A percentile compares a stretch with the other conserved stretches of the same genome.
phyloP scores from a whole-genome alignment of 2,113 vertebrate genomes.

The Thunnus thynnus region DNA sequence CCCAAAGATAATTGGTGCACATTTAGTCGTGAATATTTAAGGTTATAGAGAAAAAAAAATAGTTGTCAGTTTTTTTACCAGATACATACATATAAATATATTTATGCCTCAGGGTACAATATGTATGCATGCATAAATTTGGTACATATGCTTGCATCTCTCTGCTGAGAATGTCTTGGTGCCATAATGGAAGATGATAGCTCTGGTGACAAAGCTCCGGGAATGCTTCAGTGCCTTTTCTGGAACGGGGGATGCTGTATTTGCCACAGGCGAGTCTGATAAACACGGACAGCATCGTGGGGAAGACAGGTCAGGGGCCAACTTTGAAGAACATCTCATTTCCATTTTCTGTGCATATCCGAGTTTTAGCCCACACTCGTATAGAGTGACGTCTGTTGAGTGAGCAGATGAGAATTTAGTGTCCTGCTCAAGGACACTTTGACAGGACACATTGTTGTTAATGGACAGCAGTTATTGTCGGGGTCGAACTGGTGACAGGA shows the following conservation, averaged over 20 bases:
- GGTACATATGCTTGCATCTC: neutral
- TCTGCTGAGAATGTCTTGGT: conserved; percentile 9
- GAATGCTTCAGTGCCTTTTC: conserved; percentile 11
- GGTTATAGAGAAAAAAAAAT: too few relatives aligned
- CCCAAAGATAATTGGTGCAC: too few relatives aligned
- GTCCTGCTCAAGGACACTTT: conserved; percentile 41
- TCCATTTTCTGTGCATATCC: conserved; percentile 34
- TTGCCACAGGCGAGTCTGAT: conserved; percentile 45
- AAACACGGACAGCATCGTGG: conserved; percentile 25
- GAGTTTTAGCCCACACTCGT: neutral
- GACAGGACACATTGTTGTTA: conserved; percentile 27
- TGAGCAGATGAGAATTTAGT: conserved; percentile 19
- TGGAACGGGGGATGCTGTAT: neutral
- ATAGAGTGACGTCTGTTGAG: conserved; percentile 26
- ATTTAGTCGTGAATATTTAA: too few relatives aligned
- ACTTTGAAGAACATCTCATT: conserved; percentile 38
- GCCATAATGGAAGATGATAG: conserved; percentile 22
- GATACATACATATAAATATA: too few relatives aligned
- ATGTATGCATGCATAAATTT: neutral
- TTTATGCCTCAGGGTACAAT: conserved; percentile 15
- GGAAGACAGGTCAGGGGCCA: conserved; percentile 15
- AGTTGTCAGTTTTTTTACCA: too few relatives aligned
- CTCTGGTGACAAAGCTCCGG: conserved; percentile 16
- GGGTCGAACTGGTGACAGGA: conserved; percentile 13
- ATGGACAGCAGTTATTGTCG: conserved; percentile 32